Base-by-base conservation (phyloP, 2,797 vertebrate genomes). In the Sebastes cheni region DNA sequence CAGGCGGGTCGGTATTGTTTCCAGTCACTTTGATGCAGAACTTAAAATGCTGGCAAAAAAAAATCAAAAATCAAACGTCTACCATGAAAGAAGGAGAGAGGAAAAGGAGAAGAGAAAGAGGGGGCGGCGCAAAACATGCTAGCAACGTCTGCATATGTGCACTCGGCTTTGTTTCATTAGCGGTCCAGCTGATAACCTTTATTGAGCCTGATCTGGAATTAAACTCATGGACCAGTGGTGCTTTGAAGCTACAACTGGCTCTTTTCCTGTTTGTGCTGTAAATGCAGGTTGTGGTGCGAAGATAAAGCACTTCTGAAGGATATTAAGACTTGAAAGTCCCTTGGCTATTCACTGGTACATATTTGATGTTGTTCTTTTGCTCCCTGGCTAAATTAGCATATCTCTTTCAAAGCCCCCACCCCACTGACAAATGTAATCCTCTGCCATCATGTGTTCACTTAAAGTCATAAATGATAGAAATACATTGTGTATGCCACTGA, bases 321-420 rank as follows among this genome's bases (percentile, higher is more conserved):
- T 97, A 97, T 97, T 97, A 97, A 96, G 96, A 96, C 97, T 97
- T 97, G 95, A 97, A 97, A 97, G 97, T 97, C 97, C 96, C 96
- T 95, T 96, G 97, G 97, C 97, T 97, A 96, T 97, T 97, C 97
- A 96, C 96, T 97, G 96, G 95, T 96, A 96, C 96, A 96, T 96
- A 97, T 98, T 98, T 98, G 97, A 98, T 98, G 97, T 97, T 97
- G 93, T 97, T 97, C 96, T 96, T 93, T 94, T 97, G 96, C 96
- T 98, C 96, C 95, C 95, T 96, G 93, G 96, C 92, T 88, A 96
- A 97, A 99, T 99, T 98, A 97, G 97, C 97, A 98, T 98, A 97
- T 97, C 96, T 94, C 93, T 97, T 97, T 97, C 96, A 97, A 97
- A 97, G 96, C 74, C 81, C 69, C 92, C 92, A 27, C 52, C 85